Base-by-base conservation (phyloP, 2,113 vertebrate species). In the Guaruba guarouba region DNA sequence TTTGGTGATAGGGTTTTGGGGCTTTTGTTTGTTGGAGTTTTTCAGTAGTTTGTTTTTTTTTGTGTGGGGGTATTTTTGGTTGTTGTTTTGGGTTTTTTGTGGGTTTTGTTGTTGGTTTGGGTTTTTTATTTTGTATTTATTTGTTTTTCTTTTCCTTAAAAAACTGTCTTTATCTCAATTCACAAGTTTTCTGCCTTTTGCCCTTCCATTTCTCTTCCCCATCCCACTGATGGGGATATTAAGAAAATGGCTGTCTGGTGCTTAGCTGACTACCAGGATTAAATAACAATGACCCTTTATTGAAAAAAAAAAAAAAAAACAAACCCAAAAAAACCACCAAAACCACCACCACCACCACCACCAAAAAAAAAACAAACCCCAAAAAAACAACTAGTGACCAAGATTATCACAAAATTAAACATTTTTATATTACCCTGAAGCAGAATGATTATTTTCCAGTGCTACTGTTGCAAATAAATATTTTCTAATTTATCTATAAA, bases 151-250 rank as follows among this genome's bases (percentile, higher is more conserved):
- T 79, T n/a, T 39, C 4, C 3, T 37, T 14, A 41, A 67, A 69
- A 48, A 15, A 4, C 2, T 16, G 1, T 11, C 20, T 55, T 71
- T 52, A 25, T 20, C 19, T 74, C 33, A 57, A 9, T 11, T n/a
- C 10, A 37, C 0, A 2, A 39, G 13, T 51, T 51, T 59, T 69
- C 39, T 43, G 49, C 5, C 27, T 78, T 95, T 79, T 46, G 2
- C 5, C 14, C 3, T 82, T 78, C 15, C 9, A 33, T 1, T 73
- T 77, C 7, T 64, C 7, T 17, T 69, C n/a, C 10, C 3, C 20
- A 52, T 19, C 24, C 39, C 1, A 0, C 17, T 64, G 7, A 29
- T 8, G 10, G 3, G 2, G 10, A 3, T 33, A 49, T 8, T 71
- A 27, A 49, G 4, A 11, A 74, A 66, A 2, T 29, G 15, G 22